Percentiles rank a stretch among this genome's conserved stretches.
phyloP scores from a whole-genome alignment of 2,888 invertebrate species.

The Miltochrista miniata region DNA sequence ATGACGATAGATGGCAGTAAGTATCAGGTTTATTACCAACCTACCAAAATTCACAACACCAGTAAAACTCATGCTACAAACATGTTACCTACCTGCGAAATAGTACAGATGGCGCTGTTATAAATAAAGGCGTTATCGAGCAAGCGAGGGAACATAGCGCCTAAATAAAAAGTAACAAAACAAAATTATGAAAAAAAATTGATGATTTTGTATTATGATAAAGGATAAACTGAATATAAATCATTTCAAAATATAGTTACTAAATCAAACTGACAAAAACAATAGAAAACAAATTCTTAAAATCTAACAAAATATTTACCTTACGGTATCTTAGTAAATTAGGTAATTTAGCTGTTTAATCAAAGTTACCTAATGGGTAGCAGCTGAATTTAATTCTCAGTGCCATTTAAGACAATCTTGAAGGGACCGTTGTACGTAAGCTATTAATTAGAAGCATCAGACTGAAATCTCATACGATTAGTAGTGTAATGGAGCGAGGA shows the following conservation, averaged over 20 bases:
- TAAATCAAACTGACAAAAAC: conserved; percentile 1
- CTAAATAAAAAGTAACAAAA: no score
- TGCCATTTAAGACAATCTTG: conserved; percentile 47
- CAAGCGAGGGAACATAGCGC: no score
- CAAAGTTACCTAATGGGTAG: conserved; percentile 30
- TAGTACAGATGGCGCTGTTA: conserved; percentile 19
- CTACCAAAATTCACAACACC: background rate
- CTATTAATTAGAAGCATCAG: conserved; percentile 74
- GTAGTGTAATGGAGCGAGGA: conserved; percentile 67
- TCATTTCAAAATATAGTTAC: no score
- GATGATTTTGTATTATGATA: no score
- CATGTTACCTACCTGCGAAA: background rate
- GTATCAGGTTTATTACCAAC: no score
- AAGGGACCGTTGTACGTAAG: conserved; percentile 50
- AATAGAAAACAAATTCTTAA: conserved; percentile 23
- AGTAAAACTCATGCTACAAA: background rate
- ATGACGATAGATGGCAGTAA: no score
- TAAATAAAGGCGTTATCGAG: background rate
- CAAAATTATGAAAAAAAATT: no score
- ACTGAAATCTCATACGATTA: conserved; percentile 73
- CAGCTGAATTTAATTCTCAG: conserved; percentile 46
- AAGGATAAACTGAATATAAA: no score
- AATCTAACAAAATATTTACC: no score
- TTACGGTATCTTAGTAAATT: conserved; percentile 4
- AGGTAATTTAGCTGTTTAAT: conserved; percentile 35